Conservation (phyloP, 2,888 invertebrate species). For the Eledone cirrhosa region DNA sequence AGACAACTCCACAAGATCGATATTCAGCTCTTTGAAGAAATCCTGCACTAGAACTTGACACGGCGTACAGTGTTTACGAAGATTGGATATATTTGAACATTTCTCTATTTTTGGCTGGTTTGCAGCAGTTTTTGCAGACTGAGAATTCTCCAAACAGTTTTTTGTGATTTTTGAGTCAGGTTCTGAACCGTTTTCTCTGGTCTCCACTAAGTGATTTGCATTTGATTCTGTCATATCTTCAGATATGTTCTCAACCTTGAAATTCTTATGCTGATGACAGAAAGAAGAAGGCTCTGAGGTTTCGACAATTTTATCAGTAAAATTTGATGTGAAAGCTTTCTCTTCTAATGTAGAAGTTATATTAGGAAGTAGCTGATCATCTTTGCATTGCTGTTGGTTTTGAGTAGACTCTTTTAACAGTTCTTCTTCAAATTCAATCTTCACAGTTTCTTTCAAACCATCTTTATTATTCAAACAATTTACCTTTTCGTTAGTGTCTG, state of each 20-base stretch:
- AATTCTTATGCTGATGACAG: no score
- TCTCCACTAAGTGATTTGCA: no score
- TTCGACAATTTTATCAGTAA: conserved; percentile 9
- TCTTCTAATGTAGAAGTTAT: conserved; percentile 20
- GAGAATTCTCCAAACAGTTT: neutral
- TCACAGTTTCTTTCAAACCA: no score
- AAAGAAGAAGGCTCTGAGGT: neutral
- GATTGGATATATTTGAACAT: neutral
- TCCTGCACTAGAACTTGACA: conserved; percentile 14
- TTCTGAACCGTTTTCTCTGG: no score
- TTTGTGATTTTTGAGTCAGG: neutral
- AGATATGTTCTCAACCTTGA: no score
- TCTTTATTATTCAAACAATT: no score
- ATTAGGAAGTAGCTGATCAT: no score
- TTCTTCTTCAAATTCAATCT: no score
- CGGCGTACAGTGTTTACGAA: neutral
- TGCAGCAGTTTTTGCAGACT: neutral
- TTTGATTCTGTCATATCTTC: no score
- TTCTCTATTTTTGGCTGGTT: neutral
- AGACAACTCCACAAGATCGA: neutral
- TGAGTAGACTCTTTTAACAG: no score
- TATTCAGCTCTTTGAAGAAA: conserved; percentile 20
- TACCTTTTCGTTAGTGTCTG: no score
- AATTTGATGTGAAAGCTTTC: neutral
- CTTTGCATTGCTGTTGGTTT: no score